These are phyloP conservation scores for Cryptocheilus praepositus DNA, from an alignment of 2,888 invertebrate genomes.

Conservation along the genomic window DNA sequence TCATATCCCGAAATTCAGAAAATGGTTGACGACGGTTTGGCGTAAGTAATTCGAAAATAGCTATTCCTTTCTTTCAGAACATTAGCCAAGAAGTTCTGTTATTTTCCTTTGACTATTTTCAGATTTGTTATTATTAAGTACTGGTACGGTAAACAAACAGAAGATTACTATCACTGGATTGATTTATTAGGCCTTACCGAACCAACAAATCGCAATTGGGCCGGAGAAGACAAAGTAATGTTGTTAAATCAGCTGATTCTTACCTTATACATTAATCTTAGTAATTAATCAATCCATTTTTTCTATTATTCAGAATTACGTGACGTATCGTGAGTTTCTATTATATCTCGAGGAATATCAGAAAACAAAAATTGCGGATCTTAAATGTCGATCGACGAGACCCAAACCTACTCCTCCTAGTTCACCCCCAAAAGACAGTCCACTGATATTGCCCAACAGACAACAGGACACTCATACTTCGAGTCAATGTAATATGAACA, in stretches of 20 bases:
- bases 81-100: constrained; percentile 2
- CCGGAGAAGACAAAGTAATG: constrained; percentile 76
- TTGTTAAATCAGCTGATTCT: not conserved
- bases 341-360: constrained; percentile 81
- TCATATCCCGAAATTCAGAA: constrained; percentile 83
- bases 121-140: constrained; percentile 87
- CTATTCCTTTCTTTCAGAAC: not conserved
- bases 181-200: constrained; percentile 82
- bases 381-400: constrained; percentile 63
- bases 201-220: constrained; percentile 86
- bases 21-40: constrained; percentile 87
- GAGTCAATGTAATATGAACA: not conserved
- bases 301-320: constrained; percentile 81
- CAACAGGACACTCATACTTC: not conserved
- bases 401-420: constrained; percentile 48
- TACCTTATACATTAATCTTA: too few species aligned
- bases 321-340: constrained; percentile 83
- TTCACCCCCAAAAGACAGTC: constrained; percentile 50
- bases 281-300: too few species aligned
- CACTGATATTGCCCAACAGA: constrained; percentile 9
- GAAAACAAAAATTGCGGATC: constrained; percentile 74
- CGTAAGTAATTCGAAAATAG: constrained; percentile 76
- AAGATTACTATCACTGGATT: constrained; percentile 85
- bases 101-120: constrained; percentile 12
- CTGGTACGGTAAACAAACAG: constrained; percentile 84